Evolutionary conservation across 2,888 invertebrate genomes (phyloP), one percentile per base, ranked within the genome.

Genomic region (Patella caerulea): DNA sequence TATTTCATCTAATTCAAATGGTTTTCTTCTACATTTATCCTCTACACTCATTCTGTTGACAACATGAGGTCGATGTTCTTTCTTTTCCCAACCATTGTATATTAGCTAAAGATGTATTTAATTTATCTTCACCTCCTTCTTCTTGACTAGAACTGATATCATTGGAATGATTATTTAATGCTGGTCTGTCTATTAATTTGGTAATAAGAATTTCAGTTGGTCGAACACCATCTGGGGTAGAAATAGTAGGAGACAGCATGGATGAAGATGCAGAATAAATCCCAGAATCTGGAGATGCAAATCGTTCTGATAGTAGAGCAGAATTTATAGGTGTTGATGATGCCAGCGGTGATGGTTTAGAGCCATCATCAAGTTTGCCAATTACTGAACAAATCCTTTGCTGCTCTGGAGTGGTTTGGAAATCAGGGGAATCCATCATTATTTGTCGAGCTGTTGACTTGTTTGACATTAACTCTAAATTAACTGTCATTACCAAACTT

Each of bases 51-150:
- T 71, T 34, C 71, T 71, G 2, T 65, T 73, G 52, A 65, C 56
- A 19, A 71, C 77, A 56, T 65, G 55, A 7, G 45, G 77, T 52
- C 52, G 11, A 17, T 70, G 34, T 69, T 72, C 34, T 14, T 29
- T n/a, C 12, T 69, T 54, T 17, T 52, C 45, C 84, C 77, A 87
- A 71, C 88, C 87, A 88, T 53, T 88, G 86, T 69, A 88, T 88
- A 76, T 86, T 88, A 59, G 88, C 86, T 75, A 88, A 78, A 7
- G 88, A 88, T 34, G 80, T 81, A 74, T 88, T 84, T 55, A 86
- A 78, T 14, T 54, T 56, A 54, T 59, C 71, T 17, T 72, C 78
- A 53, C 76, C 74, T 69, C 78, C 85, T 45, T 45, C 45, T 45
- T 45, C 45, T 45, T 45, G 45, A 45, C 45, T 45, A 45, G 45